Evolutionary conservation across 2,888 invertebrate genomes (phyloP).

Genomic region (Rhodophaea formosa): DNA sequence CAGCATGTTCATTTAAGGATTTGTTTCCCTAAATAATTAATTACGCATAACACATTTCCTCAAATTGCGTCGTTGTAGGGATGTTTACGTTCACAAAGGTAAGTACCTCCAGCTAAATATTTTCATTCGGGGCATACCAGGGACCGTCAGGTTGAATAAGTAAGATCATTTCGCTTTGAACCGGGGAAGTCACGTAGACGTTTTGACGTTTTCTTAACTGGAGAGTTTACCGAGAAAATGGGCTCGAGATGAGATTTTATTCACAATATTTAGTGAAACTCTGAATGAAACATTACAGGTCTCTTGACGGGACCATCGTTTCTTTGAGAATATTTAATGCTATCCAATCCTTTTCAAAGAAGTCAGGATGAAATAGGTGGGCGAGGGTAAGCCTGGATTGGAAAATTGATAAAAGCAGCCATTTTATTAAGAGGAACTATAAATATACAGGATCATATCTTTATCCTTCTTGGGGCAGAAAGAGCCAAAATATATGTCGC

Average conservation of each 20-base stretch:
- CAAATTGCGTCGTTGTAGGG: neutral
- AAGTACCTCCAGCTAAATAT: slow-evolving; percentile 1
- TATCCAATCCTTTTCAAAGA: neutral
- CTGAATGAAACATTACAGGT: slow-evolving; percentile 4
- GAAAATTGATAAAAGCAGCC: too few species aligned
- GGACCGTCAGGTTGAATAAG: slow-evolving; percentile 27
- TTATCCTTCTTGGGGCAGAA: too few species aligned
- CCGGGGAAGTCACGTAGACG: slow-evolving; percentile 29
- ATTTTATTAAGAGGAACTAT: too few species aligned
- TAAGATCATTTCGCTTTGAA: slow-evolving; percentile 32
- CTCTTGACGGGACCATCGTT: neutral
- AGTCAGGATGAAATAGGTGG: neutral
- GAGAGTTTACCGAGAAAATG: slow-evolving; percentile 28
- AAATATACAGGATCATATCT: too few species aligned
- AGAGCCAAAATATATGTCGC: too few species aligned
- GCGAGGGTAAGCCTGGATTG: too few species aligned
- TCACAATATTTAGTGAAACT: slow-evolving; percentile 18
- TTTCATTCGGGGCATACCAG: slow-evolving; percentile 14
- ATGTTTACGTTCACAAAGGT: neutral
- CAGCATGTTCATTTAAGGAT: neutral
- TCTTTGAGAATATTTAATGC: slow-evolving; percentile 11
- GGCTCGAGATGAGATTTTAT: slow-evolving; percentile 25
- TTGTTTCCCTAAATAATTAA: neutral
- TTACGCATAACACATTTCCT: neutral
- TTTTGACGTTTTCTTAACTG: slow-evolving; percentile 33